A percentile compares a stretch with the other conserved stretches of the same genome.
Evolutionary conservation across 2,888 invertebrate genomes (phyloP).

Genomic region (Amphipyra berbera): DNA sequence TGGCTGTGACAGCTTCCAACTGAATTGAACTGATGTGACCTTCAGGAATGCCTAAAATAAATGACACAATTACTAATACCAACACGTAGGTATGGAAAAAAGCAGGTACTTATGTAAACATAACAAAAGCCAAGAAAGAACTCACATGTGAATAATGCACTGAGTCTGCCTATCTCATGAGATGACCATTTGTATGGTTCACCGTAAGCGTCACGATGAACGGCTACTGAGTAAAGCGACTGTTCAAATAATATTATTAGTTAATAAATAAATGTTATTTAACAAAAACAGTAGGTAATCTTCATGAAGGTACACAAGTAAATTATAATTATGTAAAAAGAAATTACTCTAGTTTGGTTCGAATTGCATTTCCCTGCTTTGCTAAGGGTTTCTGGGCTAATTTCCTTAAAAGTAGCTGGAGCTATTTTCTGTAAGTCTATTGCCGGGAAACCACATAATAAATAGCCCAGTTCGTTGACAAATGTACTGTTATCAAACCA

Average conservation of each 20-base stretch:
- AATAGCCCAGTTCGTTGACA: conserved; percentile 80
- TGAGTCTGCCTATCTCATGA: conserved; percentile 77
- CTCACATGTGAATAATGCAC: conserved; percentile 77
- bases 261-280: neutral
- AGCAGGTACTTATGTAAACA: neutral
- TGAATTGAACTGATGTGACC: conserved; percentile 78
- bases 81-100: conserved; percentile 4
- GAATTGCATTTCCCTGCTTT: conserved; percentile 74
- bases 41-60: conserved; percentile 73
- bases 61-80: too few relatives aligned
- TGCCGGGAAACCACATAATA: conserved; percentile 82
- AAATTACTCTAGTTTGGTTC: conserved; percentile 75
- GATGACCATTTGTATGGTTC: conserved; percentile 83
- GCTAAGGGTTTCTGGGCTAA: conserved; percentile 71
- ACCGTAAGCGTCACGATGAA: conserved; percentile 77
- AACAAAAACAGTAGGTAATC: too few relatives aligned
- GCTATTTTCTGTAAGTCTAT: conserved; percentile 74
- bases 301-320: too few relatives aligned
- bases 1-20: conserved; percentile 80
- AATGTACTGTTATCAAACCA: conserved; percentile 77
- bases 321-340: neutral
- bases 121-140: neutral
- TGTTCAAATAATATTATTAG: conserved; percentile 53
- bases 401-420: conserved; percentile 73
- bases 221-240: conserved; percentile 80